Base-by-base conservation (phyloP, 2,797 vertebrate species). In the Pseudocheirus occidentalis region DNA sequence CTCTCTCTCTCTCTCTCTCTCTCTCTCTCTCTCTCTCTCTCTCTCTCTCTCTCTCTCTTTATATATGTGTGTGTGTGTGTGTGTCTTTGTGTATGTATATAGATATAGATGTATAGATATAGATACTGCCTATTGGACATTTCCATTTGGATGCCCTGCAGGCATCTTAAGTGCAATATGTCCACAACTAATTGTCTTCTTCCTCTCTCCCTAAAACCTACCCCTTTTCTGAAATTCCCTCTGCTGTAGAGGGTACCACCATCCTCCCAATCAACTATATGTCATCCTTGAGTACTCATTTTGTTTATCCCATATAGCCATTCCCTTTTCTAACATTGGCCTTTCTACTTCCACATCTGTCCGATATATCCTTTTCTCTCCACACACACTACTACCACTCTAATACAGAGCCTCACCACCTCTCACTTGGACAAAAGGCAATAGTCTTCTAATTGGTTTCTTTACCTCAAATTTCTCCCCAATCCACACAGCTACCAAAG, bases 401-500 rank as follows among this genome's bases (percentile, higher is more conserved):
- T 81, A 81, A n/a, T 81, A 46, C 1, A 46, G 55, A 9, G 6
- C 14, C 81, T 94, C 59, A 40, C 24, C 53, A 53, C 6, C 54
- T 54, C 90, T 90, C 50, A 46, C 5, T 89, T 90, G 24, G 91
- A 89, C 50, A 57, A 89, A 53, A 40, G 1, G 24, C 40, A n/a
- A 31, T 53, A 14, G 52, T 16, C 28, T 53, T 40, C 52, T 3
- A 13, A 90, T 46, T 81, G 27, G 27, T 92, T 92, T 24, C 46
- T 73, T 11, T 50, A 59, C 29, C 59, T 92, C 31, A 34, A 40
- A 66, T 46, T 89, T 93, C 56, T 29, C 59, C 56, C 93, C 93
- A 28, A 27, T 93, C 93, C 24, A 52, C 12, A n/a, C 87, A 96
- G 91, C 93, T 81, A 87, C 53, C 89, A 90, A 59, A 90, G 52